Base-by-base conservation (phyloP, 2,113 vertebrate genomes). In the Gyps fulvus region DNA sequence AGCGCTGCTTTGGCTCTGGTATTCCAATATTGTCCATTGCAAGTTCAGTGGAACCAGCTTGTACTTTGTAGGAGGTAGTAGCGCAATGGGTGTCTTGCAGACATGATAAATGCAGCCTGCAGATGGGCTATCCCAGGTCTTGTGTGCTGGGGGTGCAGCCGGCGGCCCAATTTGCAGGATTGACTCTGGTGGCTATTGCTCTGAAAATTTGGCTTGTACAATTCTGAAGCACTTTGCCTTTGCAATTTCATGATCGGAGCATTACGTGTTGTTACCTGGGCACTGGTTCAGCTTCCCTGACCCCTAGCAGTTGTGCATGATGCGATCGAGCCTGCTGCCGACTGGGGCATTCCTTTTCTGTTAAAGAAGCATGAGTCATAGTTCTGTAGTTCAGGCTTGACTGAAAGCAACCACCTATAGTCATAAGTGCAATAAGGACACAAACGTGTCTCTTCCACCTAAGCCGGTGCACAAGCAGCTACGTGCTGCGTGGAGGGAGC, bases 371-470 rank as follows among this genome's bases (percentile, higher is more conserved):
- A 38, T 66, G 87, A 95, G 25, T 83, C 79, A 1, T 58, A 45
- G 49, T 49, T 88, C 55, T 86, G 47, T 72, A 40, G 73, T 26
- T 92, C 93, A 94, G 91, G 87, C 59, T 95, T 89, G 89, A 65
- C 87, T 90, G 59, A 83, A 74, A 74, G 54, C 90, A 84, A 42
- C 63, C 36, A 55, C 77, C 79, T 73, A 4, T 31, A 84, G 94
- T 79, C 66, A 50, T 76, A 58, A 50, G 61, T 94, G 83, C 95
- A 90, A 19, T 90, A 89, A 92, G 80, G 82, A 91, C 78, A 47
- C 36, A 59, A 5, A 57, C 1, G 21, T 65, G 78, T 90, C 91
- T 65, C 80, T 89, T 86, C 93, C 54, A 73, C 57, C 80, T 76
- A 67, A 80, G 55, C 49, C 71, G 70, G 87, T 20, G 86, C 95